phyloP scores from a whole-genome alignment of 2,797 vertebrate species.

The Coluber constrictor region DNA sequence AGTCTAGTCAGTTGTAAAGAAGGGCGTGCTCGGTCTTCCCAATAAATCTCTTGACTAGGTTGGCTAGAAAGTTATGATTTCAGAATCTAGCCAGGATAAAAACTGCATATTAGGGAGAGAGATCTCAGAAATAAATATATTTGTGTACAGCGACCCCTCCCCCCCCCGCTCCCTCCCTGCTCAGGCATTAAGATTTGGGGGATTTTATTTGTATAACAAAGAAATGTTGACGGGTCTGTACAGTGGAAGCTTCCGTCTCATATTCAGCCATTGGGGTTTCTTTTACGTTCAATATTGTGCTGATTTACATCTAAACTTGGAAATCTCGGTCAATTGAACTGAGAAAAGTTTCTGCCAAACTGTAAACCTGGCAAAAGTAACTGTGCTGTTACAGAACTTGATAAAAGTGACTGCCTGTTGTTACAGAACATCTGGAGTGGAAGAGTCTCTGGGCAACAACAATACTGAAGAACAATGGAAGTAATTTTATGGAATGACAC shows the following conservation, averaged over 20 bases:
- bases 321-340: neutral
- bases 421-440: neutral
- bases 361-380: neutral
- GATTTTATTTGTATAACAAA: neutral
- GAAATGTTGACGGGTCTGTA: neutral
- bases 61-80: neutral
- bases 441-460: neutral
- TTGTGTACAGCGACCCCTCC: too few species aligned
- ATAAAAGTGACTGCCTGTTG: neutral
- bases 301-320: neutral
- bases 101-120: neutral
- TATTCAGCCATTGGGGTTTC: neutral
- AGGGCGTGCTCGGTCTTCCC: neutral
- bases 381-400: neutral
- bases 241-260: neutral
- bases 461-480: neutral
- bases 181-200: neutral
- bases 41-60: neutral
- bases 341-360: neutral
- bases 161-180: too few species aligned
- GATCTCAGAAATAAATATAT: neutral
- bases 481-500: neutral
- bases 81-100: neutral
- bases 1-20: neutral
- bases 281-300: neutral